Base-by-base conservation (phyloP, 2,113 vertebrate species). In the Tichodroma muraria region DNA sequence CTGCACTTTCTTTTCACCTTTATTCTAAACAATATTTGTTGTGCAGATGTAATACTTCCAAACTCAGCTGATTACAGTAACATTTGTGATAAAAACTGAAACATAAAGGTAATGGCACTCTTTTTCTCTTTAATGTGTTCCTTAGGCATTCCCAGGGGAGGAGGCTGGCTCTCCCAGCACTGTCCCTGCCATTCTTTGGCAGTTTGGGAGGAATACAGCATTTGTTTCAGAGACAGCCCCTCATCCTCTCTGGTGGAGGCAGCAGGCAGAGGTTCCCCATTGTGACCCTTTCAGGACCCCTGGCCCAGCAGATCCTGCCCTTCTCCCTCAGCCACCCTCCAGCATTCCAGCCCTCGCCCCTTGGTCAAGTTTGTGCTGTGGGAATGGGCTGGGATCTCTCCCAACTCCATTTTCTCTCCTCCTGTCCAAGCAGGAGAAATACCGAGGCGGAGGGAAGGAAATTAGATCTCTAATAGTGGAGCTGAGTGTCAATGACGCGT, bases 41-140 rank as follows among this genome's bases (percentile, higher is more conserved):
- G 94, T 94, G 85, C 81, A 93, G 93, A 91, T 96, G 87, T 91
- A 93, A 33, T 91, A 69, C 76, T 93, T 94, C 70, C 82, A 87
- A 75, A 91, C 89, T 89, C 76, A 92, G 91, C 79, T 97, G 96
- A 94, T 95, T 90, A 88, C 52, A 42, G 88, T 64, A 93, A 88
- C 82, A 15, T 80, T 71, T 80, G 85, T 91, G 94, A 93, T 88
- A 94, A 96, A 96, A 96, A 37, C 14, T 5, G 2, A 75, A 71
- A 40, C 81, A 13, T 80, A 80, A 88, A 93, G 79, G 79, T 86
- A 91, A 88, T 83, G 87, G 35, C 57, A 23, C 44, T 61, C 87
- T 56, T 89, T 75, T 84, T 94, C 80, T 95, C 79, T 83, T 63
- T 53, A 76, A 80, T 69, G 76, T 64, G 30, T 40, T 91, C 59